phyloP scores from a whole-genome alignment of 2,888 invertebrate genomes.

The Parnassius mnemosyne region DNA sequence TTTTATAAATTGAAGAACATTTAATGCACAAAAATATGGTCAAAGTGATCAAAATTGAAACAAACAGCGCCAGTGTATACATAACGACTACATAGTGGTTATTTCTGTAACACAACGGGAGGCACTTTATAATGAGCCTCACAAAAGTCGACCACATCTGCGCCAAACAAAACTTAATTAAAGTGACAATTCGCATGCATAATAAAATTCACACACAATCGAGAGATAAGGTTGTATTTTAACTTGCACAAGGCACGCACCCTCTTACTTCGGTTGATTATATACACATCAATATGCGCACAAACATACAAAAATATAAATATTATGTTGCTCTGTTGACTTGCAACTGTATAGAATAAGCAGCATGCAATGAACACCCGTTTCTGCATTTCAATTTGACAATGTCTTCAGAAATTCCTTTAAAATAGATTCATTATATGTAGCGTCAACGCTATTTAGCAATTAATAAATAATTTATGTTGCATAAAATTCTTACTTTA shows the following conservation, averaged over 20 bases:
- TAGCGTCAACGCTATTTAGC: neutral
- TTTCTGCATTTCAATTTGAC: constrained; percentile 3
- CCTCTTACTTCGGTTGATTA: constrained; percentile 24
- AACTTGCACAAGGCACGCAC: constrained; percentile 27
- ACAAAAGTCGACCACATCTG: constrained; percentile 66
- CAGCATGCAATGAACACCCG: neutral
- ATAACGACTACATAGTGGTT: constrained; percentile 53
- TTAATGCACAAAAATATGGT: neutral
- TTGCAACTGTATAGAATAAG: constrained; percentile 11
- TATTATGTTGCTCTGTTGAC: constrained; percentile 11
- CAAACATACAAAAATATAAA: constrained; percentile 4
- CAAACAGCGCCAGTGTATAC: constrained; percentile 6
- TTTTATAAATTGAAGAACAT: too few relatives aligned
- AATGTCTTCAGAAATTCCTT: constrained; percentile 15
- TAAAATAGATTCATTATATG: constrained; percentile 19
- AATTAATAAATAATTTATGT: constrained; percentile 10
- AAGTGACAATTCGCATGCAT: constrained; percentile 71
- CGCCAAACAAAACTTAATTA: constrained; percentile 73
- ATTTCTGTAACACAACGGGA: constrained; percentile 59
- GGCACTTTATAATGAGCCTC: constrained; percentile 56
- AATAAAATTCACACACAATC: constrained; percentile 67
- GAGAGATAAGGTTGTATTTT: constrained; percentile 39
- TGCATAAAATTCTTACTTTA: too few relatives aligned
- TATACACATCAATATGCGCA: constrained; percentile 17
- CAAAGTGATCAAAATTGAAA: constrained; percentile 13